Base-by-base conservation (phyloP, 2,888 invertebrate genomes). In the Loripinus fragilis region DNA sequence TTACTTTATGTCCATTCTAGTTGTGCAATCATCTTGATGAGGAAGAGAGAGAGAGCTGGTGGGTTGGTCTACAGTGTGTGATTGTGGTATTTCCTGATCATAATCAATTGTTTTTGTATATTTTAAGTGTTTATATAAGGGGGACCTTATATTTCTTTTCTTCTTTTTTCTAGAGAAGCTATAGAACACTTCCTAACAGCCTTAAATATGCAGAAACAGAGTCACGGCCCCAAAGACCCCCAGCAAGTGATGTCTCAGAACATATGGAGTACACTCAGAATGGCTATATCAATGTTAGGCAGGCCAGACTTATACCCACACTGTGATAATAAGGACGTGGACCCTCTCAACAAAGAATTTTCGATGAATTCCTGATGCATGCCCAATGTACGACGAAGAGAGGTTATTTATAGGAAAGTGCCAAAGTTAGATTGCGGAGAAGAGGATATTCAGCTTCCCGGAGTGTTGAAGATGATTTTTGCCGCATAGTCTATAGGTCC, bases 171-270 rank as follows among this genome's bases (percentile, higher is more conserved):
- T 90, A 98, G 96, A 91, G 97, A 99, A 94, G 98, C 99, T 8
- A 97, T 97, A 20, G 98, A 99, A 93, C 99, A 99, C 94, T 96
- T 99, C 89, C 94, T 99, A 68, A 96, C 96, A 3, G 98, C 99
- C 0, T 94, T 99, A 48, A 98, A 98, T 94, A 96, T 98, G 93
- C 99, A 99, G 94, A 95, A 96, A 30, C 88, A 93, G 60, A 97
- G 95, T 71, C 96, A 95, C 92, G 95, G 95, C 45, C 91, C 93
- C 1, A 91, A 91, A 20, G 94, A 93, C 17, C 89, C 90, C n/a
- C 89, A 91, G 48, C 84, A 91, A 15, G 92, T 94, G 79, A 97
- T 97, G 96, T 98, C 98, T 0, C 96, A 97, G 87, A 97, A 97
- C 52, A 98, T 99, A 93, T 99, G 99, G 99, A 96, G 96, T 70